phyloP scores from a whole-genome alignment of 2,888 invertebrate species.

The Phania funesta region DNA sequence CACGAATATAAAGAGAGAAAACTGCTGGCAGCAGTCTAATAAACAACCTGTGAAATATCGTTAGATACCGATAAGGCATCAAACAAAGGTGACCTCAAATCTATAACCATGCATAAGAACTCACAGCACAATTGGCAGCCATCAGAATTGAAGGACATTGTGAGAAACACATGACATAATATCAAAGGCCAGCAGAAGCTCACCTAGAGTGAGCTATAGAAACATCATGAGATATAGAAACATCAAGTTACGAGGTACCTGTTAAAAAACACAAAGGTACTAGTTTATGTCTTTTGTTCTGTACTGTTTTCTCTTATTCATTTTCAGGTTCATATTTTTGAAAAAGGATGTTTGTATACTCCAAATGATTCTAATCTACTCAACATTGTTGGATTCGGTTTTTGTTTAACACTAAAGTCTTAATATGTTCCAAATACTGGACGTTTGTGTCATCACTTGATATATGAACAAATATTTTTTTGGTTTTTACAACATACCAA shows the following conservation, averaged over 20 bases:
- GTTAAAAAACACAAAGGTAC: conserved; percentile 12
- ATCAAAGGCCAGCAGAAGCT: too few species aligned
- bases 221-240: too few species aligned
- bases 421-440: too few species aligned
- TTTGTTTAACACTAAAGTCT: too few species aligned
- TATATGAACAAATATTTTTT: too few species aligned
- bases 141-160: conserved; percentile 42
- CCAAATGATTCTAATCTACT: conserved; percentile 17
- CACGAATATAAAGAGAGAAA: conserved; percentile 3
- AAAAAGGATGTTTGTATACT: conserved; percentile 34
- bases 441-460: too few species aligned
- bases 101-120: neutral
- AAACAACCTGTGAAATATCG: conserved; percentile 40
- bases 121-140: neutral
- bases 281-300: conserved; percentile 25
- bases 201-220: too few species aligned
- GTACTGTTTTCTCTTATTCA: neutral
- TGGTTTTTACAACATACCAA: too few species aligned
- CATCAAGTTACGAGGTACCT: too few species aligned
- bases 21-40: neutral
- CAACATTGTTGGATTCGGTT: conserved; percentile 3
- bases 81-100: neutral
- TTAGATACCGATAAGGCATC: conserved; percentile 4
- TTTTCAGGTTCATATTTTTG: too few species aligned
- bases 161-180: conserved; percentile 55